Evolutionary conservation across 2,113 vertebrate species (phyloP).

Genomic region (Perca fluviatilis): DNA sequence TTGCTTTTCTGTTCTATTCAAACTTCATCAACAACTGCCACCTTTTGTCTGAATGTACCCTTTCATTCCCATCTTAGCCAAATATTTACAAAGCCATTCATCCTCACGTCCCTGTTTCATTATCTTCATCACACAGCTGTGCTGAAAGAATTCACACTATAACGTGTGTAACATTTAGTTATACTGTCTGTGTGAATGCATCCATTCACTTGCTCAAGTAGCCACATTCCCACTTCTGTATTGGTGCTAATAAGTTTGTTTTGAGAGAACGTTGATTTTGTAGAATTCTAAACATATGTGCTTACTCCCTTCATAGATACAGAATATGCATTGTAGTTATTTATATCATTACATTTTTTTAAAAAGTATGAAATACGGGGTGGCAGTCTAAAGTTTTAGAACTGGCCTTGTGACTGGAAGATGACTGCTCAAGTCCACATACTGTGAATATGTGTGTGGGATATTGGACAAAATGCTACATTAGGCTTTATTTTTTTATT

Average conservation of each 20-base stretch:
- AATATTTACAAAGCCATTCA: slow-evolving; percentile 4
- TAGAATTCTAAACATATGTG: background rate
- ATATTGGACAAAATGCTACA: background rate
- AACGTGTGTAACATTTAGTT: background rate
- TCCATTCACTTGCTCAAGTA: background rate
- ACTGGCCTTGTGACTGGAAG: background rate
- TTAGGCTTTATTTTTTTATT: background rate
- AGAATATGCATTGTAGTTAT: background rate
- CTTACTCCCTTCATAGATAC: background rate
- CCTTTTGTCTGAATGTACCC: slow-evolving; percentile 1
- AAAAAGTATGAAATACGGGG: no score
- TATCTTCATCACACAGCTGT: background rate
- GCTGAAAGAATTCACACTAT: background rate
- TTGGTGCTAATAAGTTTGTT: background rate
- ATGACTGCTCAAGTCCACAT: background rate
- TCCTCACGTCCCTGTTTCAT: background rate
- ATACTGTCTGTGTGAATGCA: background rate
- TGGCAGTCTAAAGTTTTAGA: background rate
- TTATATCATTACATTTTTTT: background rate
- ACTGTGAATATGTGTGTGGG: background rate
- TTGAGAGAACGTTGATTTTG: background rate
- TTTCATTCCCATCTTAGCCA: background rate
- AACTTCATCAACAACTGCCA: background rate
- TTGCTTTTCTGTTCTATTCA: slow-evolving; percentile 5
- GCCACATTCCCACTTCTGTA: background rate